Conservation (phyloP, 2,113 vertebrate genomes). For the Laticauda colubrina region DNA sequence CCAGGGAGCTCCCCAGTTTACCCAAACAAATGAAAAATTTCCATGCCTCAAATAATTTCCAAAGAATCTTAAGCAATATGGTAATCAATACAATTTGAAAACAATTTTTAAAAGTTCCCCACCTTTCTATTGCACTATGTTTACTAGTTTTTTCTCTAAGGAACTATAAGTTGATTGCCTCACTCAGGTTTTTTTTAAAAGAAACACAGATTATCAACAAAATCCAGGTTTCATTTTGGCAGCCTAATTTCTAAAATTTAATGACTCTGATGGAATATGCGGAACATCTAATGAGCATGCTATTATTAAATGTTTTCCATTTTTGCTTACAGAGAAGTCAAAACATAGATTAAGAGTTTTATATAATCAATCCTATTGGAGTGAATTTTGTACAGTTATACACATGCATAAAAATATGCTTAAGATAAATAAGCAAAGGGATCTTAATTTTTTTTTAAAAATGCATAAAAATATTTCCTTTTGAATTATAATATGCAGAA, state of each 20-base stretch:
- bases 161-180: neutral
- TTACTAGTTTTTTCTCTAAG: neutral
- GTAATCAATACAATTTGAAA: neutral
- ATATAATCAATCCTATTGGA: neutral
- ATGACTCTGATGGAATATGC: neutral
- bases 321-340: neutral
- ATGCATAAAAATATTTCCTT: neutral
- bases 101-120: neutral
- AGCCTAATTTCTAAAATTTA: neutral
- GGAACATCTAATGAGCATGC: neutral
- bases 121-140: neutral
- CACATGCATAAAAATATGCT: neutral
- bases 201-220: neutral
- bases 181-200: neutral
- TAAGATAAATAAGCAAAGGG: neutral
- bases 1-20: neutral
- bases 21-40: neutral
- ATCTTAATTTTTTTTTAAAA: neutral
- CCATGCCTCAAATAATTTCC: neutral
- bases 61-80: neutral
- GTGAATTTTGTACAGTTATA: neutral
- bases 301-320: neutral
- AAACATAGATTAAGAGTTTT: neutral
- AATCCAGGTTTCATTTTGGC: neutral
- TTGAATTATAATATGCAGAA: neutral